Conservation (phyloP, 2,888 invertebrate species). For the Aproaerema taeniolella region DNA sequence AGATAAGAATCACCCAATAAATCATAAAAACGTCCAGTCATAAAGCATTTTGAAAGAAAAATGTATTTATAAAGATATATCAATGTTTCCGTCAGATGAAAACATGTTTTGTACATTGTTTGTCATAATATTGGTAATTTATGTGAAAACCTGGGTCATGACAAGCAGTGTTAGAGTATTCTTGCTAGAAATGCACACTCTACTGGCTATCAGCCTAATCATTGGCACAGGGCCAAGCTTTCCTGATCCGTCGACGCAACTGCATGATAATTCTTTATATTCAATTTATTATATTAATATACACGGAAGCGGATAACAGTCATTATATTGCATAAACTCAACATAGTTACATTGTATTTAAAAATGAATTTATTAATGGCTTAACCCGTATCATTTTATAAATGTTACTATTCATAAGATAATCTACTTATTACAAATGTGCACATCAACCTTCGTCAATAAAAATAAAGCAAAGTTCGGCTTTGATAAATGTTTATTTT, state of each 20-base stretch:
- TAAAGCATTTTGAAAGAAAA: not conserved
- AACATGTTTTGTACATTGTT: slow-evolving; percentile 12
- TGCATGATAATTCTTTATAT: not conserved
- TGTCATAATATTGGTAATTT: slow-evolving; percentile 25
- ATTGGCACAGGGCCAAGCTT: not conserved
- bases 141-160: not conserved
- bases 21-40: not conserved
- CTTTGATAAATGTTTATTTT: no score
- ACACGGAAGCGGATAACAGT: no score
- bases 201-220: not conserved
- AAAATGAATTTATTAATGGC: no score
- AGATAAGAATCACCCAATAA: not conserved
- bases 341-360: no score
- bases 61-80: not conserved
- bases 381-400: no score
- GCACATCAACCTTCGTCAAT: no score
- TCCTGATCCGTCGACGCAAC: not conserved
- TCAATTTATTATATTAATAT: not conserved
- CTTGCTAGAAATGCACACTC: not conserved
- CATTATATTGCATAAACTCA: no score
- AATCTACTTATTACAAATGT: no score
- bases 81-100: slow-evolving; percentile 1
- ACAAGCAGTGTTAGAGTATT: not conserved
- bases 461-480: no score
- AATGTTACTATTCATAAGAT: no score